Evolutionary conservation across 2,888 invertebrate genomes (phyloP), one percentile per base, ranked within the genome.

Genomic region (Cephus pygmeus): DNA sequence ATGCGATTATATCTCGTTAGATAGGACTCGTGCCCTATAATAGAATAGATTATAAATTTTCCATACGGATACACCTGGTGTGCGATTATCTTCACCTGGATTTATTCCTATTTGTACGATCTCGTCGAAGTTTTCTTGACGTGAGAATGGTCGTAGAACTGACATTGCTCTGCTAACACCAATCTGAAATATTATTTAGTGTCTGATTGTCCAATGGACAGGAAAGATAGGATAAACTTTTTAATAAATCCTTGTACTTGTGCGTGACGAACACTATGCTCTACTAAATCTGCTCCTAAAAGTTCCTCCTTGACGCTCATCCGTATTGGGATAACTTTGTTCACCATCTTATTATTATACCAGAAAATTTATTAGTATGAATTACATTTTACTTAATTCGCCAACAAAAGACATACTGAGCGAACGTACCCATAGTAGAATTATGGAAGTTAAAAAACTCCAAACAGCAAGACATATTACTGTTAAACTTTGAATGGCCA

Each of bases 221-320:
- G 33, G 33, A 34, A 31, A 31, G 71, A 71, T 69, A 36, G 77
- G 74, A 75, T 34, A 79, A 56, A 56, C 56, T 56, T 56, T 56
- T 56, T 56, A 56, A 56, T 56, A 56, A 56, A 56, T 56, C 77
- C 83, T 86, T 81, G 87, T 88, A 95, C 95, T 92, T 94, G 93
- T 73, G 93, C 93, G 88, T 97, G 97, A 74, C 95, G 93, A 73
- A 98, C 95, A 83, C 94, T 94, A 90, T 98, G 98, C 88, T 98
- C 98, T 3, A 96, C 95, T 56, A 98, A 92, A 92, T 98, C 98
- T 0, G 98, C 98, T 0, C 98, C 98, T 23, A 98, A 92, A 73
- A 97, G 92, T 91, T 98, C 98, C 76, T 97, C 96, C 85, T 96
- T 95, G 0, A 95, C 94, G 78, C 95, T 94, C 97, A 98, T 97